Conservation (phyloP, 35 echinoderm and acorn worm genomes). For the Stichopus chloronotus region DNA sequence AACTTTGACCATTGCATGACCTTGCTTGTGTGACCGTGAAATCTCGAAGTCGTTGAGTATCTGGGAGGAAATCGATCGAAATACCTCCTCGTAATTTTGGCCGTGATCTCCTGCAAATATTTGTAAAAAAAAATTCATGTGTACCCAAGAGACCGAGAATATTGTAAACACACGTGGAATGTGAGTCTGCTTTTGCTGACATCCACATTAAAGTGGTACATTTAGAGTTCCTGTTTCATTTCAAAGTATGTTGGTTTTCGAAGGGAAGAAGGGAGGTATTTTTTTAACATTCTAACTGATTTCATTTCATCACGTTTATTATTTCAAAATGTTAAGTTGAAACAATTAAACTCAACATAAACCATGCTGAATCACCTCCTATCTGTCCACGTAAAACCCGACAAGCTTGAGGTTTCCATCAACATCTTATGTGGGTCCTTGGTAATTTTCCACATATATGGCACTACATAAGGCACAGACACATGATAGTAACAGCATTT, state of each 20-base stretch:
- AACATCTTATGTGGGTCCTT: no score
- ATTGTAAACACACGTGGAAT: background rate
- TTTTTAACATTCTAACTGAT: background rate
- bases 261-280: background rate
- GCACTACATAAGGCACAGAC: no score
- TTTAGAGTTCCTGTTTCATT: background rate
- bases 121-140: background rate
- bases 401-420: no score
- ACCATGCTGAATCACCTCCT: no score
- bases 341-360: no score
- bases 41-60: background rate
- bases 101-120: background rate
- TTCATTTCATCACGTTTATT: slow-evolving; percentile 6
- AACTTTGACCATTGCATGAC: no score
- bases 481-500: no score
- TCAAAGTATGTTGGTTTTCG: background rate
- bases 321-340: background rate
- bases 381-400: no score
- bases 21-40: no score
- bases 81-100: background rate
- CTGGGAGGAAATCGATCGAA: no score
- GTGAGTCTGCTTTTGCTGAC: background rate
- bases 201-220: background rate
- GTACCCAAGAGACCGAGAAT: background rate
- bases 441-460: no score